Conservation (phyloP, 1,140 invertebrate genomes). For the Liolophura sinensis region DNA sequence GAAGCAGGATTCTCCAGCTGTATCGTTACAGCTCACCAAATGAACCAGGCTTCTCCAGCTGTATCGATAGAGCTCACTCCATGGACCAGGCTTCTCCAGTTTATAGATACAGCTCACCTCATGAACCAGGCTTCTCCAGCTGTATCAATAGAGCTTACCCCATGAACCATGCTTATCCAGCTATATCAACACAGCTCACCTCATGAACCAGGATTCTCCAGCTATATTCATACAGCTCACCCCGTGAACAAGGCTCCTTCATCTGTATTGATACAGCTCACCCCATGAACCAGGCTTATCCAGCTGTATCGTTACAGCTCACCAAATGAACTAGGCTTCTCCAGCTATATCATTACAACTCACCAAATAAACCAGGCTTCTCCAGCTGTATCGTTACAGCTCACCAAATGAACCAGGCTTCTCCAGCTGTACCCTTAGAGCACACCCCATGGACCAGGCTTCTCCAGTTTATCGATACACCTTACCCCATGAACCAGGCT, state of each 20-base stretch:
- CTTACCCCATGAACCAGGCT: neutral
- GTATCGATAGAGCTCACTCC: no score
- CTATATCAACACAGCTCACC: neutral
- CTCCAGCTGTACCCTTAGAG: neutral
- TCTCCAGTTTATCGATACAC: neutral
- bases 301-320: no score
- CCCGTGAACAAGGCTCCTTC: neutral
- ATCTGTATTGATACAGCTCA: neutral
- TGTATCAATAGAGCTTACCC: neutral
- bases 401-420: neutral
- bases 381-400: neutral
- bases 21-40: no score
- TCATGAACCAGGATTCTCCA: neutral
- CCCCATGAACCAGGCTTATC: neutral
- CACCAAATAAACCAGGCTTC: neutral
- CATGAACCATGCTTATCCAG: neutral
- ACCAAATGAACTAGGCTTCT: no score
- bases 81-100: no score
- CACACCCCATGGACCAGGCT: neutral
- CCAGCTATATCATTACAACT: neutral
- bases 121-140: neutral
- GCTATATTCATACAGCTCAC: neutral
- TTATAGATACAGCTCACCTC: no score
- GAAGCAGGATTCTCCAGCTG: no score
- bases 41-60: no score